Evolutionary conservation across 2,797 vertebrate genomes (phyloP).

Genomic region (Takifugu rubripes): DNA sequence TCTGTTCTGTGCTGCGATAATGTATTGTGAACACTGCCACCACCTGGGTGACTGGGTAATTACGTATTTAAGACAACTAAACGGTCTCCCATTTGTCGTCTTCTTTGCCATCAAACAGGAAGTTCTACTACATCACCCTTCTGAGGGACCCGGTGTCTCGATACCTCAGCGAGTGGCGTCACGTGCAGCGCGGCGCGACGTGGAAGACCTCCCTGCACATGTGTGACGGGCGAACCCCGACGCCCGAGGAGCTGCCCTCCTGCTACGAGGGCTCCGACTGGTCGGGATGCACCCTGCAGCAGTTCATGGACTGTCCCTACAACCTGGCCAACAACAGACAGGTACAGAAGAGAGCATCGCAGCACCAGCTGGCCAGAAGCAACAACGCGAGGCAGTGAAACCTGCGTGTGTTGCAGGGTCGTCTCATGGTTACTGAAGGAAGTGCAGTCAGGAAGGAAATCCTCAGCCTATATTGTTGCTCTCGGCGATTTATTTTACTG

Average conservation of each 20-base stretch:
- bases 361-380: not conserved
- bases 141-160: slow-evolving; percentile 95
- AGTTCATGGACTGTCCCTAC: slow-evolving; percentile 98
- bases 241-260: slow-evolving; percentile 90
- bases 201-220: slow-evolving; percentile 98
- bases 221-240: slow-evolving; percentile 96
- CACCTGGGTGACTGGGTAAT: slow-evolving; percentile 41
- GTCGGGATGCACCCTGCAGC: slow-evolving; percentile 95
- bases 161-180: slow-evolving; percentile 97
- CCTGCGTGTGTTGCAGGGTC: not conserved
- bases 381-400: not conserved
- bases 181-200: slow-evolving; percentile 94
- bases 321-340: slow-evolving; percentile 95
- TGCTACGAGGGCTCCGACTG: slow-evolving; percentile 97
- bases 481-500: slow-evolving; percentile 4
- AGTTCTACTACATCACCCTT: slow-evolving; percentile 98
- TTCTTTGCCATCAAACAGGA: slow-evolving; percentile 69
- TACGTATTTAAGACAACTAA: slow-evolving; percentile 4
- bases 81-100: not conserved
- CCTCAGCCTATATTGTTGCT: not conserved
- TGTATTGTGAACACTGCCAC: slow-evolving; percentile 54
- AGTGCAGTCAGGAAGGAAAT: slow-evolving; percentile 2
- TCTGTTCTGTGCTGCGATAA: slow-evolving; percentile 25
- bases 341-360: slow-evolving; percentile 26
- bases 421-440: slow-evolving; percentile 2